Base-by-base conservation (phyloP, 2,888 invertebrate genomes). In the Pseudanteris insignis region DNA sequence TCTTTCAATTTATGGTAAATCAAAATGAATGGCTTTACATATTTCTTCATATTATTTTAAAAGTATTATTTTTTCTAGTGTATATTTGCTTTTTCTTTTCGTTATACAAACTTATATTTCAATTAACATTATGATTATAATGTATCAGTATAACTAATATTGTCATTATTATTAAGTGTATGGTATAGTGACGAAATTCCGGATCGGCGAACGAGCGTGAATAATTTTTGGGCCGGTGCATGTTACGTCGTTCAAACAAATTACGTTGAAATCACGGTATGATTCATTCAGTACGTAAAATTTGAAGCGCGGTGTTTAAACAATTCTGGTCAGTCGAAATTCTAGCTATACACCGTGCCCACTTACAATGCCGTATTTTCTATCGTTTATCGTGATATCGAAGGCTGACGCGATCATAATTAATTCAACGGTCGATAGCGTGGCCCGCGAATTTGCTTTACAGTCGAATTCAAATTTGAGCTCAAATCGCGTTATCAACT, bases 391-490 rank as follows among this genome's bases (percentile, higher is more conserved):
- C 10, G 37, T 18, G 62, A 51, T 55, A 62, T 53, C 40, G 44
- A 62, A 51, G 53, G 43, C 55, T 36, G 43, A 41, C 47, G 11
- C 37, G 55, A 24, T 50, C 57, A 57, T 57, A 62, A 62, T 57
- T 62, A 55, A 62, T 62, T 62, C 46, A 46, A 51, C 43, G 40
- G 32, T 25, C 43, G 53, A 53, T 54, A 53, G 60, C 48, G 48
- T 43, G 53, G 33, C 41, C 50, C 40, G 47, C 47, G 50, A 51
- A 57, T 57, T 51, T 62, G 43, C 62, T 57, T 62, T 62, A 51
- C 53, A 51, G 57, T 55, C 33, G 34, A 61, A 55, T 61, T 55
- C 61, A 61, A 50, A 61, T 55, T 61, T 51, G 36, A 50, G 44
- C 28, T 54, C 12, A 34, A 54, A 55, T 61, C 38, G 61, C 30